Conservation (phyloP, 2,113 vertebrate species). For the Zingel zingel region DNA sequence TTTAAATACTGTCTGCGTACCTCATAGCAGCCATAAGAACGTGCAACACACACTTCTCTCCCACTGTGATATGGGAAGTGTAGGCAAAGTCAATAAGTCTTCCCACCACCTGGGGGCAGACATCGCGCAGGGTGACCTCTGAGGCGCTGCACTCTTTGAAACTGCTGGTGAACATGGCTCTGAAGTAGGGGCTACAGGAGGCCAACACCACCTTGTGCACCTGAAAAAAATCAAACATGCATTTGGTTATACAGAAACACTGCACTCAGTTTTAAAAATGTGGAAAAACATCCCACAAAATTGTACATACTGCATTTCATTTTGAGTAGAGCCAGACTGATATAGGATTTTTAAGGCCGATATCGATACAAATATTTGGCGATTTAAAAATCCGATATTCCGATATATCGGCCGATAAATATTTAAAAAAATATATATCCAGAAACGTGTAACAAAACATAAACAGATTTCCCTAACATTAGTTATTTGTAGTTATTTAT, state of each 20-base stretch:
- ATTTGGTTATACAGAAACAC: neutral
- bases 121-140: conserved; percentile 85
- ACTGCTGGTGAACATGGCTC: conserved; percentile 89
- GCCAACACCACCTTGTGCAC: conserved; percentile 88
- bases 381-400: no score
- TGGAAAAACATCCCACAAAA: neutral
- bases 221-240: conserved; percentile 40
- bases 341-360: no score
- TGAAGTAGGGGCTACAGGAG: conserved; percentile 88
- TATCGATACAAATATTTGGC: no score
- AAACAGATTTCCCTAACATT: no score
- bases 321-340: neutral
- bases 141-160: conserved; percentile 84
- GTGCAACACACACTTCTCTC: conserved; percentile 86
- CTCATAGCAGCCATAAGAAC: conserved; percentile 87
- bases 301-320: neutral
- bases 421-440: no score
- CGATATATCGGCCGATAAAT: no score
- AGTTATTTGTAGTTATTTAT: no score
- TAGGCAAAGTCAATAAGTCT: conserved; percentile 88
- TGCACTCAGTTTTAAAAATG: neutral
- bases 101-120: conserved; percentile 86
- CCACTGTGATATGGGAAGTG: conserved; percentile 86
- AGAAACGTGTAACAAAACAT: no score
- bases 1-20: conserved; percentile 46